Conservation (phyloP, 2,113 vertebrate species). For the Meles meles region DNA sequence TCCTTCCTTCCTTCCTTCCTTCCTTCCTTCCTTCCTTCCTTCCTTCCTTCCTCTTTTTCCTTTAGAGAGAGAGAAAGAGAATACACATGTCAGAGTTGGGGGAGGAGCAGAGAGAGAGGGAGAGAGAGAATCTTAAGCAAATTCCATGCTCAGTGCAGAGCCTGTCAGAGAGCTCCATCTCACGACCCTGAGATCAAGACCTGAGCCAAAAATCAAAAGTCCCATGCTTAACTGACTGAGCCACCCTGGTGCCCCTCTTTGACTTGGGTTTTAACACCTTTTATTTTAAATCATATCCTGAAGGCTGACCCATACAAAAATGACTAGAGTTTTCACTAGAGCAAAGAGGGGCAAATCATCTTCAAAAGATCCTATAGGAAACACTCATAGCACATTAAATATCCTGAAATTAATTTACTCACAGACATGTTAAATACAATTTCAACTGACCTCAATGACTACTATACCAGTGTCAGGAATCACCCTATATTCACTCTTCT, state of each 20-base stretch:
- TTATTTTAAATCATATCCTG: neutral
- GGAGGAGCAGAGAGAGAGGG: neutral
- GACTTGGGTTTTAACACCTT: neutral
- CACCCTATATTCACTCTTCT: neutral
- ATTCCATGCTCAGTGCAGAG: no score
- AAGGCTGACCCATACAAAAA: neutral
- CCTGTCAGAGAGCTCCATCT: neutral
- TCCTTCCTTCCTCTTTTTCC: neutral
- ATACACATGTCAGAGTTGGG: neutral
- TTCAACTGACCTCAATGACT: neutral
- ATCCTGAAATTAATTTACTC: neutral
- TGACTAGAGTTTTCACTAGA: neutral
- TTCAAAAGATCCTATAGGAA: neutral
- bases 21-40: no score
- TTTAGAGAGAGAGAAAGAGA: neutral
- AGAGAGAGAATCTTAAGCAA: neutral
- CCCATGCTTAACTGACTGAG: neutral
- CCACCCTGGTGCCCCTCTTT: neutral
- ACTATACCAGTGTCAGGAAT: neutral
- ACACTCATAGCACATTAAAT: neutral
- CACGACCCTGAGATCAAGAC: neutral
- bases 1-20: no score
- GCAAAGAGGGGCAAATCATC: neutral
- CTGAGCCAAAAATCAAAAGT: neutral
- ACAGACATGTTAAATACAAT: neutral